Percentiles rank a stretch among this genome's conserved stretches.
phyloP scores from a whole-genome alignment of 2,113 vertebrate genomes.

The Phaethornis superciliosus region DNA sequence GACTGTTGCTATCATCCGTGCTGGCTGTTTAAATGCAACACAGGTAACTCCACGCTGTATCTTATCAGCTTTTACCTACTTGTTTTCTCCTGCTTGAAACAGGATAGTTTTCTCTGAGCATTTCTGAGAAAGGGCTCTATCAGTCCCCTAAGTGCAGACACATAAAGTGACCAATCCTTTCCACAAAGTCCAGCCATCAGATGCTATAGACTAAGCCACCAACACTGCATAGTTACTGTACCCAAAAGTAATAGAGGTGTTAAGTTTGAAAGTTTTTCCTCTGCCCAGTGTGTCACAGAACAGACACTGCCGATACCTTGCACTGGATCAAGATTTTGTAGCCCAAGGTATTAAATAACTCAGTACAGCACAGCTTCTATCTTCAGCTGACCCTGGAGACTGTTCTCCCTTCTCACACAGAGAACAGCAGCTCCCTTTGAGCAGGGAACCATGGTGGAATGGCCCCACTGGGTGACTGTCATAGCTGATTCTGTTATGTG shows the following conservation, averaged over 20 bases:
- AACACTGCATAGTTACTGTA: not conserved
- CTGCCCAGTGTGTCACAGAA: not conserved
- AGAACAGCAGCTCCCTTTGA: not conserved
- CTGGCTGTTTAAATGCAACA: not conserved
- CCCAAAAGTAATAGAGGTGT: not conserved
- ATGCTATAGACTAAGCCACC: not conserved
- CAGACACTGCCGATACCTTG: not conserved
- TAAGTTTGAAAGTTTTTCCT: not conserved
- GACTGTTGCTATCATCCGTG: rapidly evolving
- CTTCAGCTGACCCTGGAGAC: not conserved
- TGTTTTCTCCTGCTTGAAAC: not conserved
- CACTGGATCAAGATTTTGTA: not conserved
- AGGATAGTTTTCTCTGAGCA: not conserved
- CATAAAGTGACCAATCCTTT: not conserved
- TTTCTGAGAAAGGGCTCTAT: not conserved
- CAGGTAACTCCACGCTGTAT: not conserved
- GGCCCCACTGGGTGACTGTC: not conserved
- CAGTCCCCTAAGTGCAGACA: not conserved
- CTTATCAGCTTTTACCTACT: not conserved
- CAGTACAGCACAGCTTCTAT: not conserved
- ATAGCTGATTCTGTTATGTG: not conserved
- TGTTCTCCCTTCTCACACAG: not conserved
- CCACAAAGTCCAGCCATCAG: not conserved
- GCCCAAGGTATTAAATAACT: not conserved
- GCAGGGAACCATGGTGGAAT: not conserved